These are phyloP conservation scores for Psittacula cyanocephala DNA, from an alignment of 2,113 vertebrate species.

Conservation along the genomic window DNA sequence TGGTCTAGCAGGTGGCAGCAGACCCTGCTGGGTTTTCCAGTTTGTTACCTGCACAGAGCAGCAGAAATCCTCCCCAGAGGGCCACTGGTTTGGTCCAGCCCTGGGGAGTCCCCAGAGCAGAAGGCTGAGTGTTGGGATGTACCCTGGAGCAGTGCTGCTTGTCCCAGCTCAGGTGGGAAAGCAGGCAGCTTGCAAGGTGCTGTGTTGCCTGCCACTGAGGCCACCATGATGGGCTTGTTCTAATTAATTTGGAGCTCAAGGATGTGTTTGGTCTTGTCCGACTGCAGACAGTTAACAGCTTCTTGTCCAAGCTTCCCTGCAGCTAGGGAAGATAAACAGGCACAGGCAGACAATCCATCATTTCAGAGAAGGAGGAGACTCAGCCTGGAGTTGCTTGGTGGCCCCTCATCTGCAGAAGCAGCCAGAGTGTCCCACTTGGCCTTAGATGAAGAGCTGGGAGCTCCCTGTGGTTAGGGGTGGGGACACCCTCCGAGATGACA, in stretches of 20 bases:
- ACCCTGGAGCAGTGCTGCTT: background rate
- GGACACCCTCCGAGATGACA: background rate
- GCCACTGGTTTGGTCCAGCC: background rate
- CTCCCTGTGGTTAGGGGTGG: background rate
- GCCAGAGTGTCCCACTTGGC: background rate
- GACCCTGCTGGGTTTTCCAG: background rate
- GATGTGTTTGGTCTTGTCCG: background rate
- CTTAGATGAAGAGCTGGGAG: background rate
- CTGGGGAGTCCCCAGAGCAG: background rate
- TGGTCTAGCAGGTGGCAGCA: background rate
- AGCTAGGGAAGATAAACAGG: slow-evolving; percentile 22
- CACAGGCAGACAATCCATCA: background rate
- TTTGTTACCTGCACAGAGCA: background rate
- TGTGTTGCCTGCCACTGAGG: background rate
- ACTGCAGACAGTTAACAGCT: slow-evolving; percentile 12
- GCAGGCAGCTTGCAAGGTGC: accelerated
- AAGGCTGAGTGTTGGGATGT: background rate
- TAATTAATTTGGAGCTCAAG: background rate
- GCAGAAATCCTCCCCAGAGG: background rate
- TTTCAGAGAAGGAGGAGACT: background rate
- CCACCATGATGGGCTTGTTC: background rate
- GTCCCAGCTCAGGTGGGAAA: background rate
- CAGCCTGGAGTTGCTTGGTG: background rate
- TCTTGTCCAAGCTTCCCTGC: slow-evolving; percentile 1
- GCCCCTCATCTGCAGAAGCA: background rate